Conservation (phyloP, 2,113 vertebrate species). For the Pterophyllum scalare region DNA sequence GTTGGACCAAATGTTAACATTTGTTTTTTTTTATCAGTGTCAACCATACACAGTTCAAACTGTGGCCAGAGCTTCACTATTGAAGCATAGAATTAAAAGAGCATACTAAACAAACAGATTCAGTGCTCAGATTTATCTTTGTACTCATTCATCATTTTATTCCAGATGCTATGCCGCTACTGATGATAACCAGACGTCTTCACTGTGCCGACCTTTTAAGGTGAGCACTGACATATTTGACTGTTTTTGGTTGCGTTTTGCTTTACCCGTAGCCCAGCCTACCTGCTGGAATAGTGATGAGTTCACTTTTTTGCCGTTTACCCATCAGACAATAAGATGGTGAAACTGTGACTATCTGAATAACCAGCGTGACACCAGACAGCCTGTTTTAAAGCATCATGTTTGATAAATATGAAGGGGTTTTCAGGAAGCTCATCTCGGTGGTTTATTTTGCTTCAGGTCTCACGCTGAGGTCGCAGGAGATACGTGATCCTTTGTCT, state of each 20-base stretch:
- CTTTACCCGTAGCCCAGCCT: neutral
- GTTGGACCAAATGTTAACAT: neutral
- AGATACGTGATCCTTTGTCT: neutral
- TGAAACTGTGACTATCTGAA: constrained; percentile 74
- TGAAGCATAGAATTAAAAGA: neutral
- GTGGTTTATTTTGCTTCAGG: constrained; percentile 2
- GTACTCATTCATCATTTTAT: neutral
- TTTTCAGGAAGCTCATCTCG: neutral
- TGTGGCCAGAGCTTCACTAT: too few relatives aligned
- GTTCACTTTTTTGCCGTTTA: constrained; percentile 76
- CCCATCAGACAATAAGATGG: constrained; percentile 76
- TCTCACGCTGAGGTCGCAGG: neutral
- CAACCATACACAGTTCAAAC: too few relatives aligned
- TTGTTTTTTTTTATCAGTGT: too few relatives aligned
- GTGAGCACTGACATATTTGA: neutral
- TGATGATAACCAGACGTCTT: neutral
- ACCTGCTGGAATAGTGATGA: constrained; percentile 64
- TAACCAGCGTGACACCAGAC: constrained; percentile 6
- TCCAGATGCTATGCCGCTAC: constrained; percentile 11
- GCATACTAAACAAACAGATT: neutral
- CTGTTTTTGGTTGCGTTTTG: neutral
- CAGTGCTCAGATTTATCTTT: neutral
- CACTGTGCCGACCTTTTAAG: neutral
- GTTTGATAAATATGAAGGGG: neutral
- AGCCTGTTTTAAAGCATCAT: neutral